A percentile compares a stretch with the other conserved stretches of the same genome.
phyloP scores from a whole-genome alignment of 2,797 vertebrate species.

The Nothura maculosa region DNA sequence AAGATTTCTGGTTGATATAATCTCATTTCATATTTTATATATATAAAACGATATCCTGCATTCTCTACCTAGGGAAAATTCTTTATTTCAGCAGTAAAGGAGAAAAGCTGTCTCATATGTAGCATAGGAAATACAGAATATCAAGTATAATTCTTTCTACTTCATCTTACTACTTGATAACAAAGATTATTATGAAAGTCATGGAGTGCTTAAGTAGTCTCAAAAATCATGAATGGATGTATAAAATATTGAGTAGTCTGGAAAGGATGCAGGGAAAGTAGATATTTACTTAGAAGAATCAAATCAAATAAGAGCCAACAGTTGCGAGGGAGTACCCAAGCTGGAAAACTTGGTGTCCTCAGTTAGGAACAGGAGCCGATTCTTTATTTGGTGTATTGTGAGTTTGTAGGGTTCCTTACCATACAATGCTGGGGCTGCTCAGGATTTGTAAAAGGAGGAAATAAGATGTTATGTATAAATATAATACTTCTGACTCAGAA shows the following conservation, averaged over 20 bases:
- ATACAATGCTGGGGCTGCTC: not conserved
- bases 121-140: not conserved
- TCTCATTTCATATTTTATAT: not conserved
- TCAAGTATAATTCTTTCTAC: not conserved
- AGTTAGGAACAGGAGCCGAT: not conserved
- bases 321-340: not conserved
- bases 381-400: not conserved
- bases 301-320: not conserved
- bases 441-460: not conserved
- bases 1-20: not conserved
- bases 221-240: not conserved
- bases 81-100: constrained; percentile 6
- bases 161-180: not conserved
- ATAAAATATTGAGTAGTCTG: not conserved
- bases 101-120: not conserved
- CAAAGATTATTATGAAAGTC: not conserved
- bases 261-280: not conserved
- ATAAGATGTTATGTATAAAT: not conserved
- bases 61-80: not conserved
- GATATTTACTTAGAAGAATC: not conserved
- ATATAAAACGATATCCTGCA: not conserved
- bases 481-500: not conserved
- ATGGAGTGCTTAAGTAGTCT: not conserved
- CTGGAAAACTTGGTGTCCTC: not conserved
- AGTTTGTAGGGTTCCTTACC: not conserved